Evolutionary conservation across 2,888 invertebrate genomes (phyloP).

Genomic region (Apoda limacodes): DNA sequence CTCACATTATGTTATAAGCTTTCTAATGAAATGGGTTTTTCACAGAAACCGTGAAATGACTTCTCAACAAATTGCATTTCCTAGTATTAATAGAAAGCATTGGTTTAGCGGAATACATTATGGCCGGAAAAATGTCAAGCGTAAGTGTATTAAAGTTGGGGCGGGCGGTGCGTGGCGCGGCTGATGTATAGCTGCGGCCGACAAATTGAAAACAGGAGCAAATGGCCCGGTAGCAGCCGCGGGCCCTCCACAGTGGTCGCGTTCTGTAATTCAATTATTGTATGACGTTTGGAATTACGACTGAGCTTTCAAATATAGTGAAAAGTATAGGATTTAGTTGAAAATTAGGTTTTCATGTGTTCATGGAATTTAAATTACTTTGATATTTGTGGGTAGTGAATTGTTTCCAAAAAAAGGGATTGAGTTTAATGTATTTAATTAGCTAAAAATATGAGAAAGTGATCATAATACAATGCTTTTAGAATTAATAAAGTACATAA

Average conservation of each 20-base stretch:
- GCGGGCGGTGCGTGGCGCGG: constrained; percentile 30
- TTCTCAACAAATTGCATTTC: constrained; percentile 32
- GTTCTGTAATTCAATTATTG: no score
- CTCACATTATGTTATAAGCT: not conserved
- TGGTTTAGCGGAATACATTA: constrained; percentile 54
- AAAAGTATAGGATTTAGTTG: no score
- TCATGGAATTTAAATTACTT: no score
- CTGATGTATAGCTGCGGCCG: constrained; percentile 53
- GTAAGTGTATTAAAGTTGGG: constrained; percentile 60
- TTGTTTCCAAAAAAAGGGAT: no score
- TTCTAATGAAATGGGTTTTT: constrained; percentile 13
- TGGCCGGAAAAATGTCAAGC: constrained; percentile 56
- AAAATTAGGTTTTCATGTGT: no score
- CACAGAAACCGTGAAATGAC: constrained; percentile 25
- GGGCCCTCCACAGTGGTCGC: constrained; percentile 31
- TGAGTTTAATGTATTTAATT: no score
- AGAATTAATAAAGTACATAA: no score
- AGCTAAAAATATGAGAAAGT: no score
- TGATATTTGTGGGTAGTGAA: no score
- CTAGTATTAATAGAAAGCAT: constrained; percentile 42
- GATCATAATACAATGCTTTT: no score
- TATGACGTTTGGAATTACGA: no score
- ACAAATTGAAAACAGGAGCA: constrained; percentile 60
- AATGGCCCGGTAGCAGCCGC: constrained; percentile 50
- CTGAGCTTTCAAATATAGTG: no score